A percentile compares a stretch with the other conserved stretches of the same genome.
Conservation (phyloP, 2,113 vertebrate species). For the Calonectris borealis region DNA sequence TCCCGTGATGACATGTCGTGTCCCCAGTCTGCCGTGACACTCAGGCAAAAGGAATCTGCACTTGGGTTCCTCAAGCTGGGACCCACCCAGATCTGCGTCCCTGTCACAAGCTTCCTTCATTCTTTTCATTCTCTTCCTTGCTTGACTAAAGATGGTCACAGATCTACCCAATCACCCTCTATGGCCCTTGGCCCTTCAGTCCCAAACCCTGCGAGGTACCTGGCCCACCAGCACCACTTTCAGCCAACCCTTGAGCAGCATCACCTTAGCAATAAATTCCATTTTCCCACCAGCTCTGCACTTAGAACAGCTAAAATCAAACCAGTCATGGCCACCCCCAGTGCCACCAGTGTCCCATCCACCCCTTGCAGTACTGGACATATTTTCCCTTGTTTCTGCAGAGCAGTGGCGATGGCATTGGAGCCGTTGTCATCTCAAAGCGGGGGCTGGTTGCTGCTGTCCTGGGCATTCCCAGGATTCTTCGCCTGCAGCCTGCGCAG, state of each 20-base stretch:
- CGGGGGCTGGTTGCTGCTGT: background rate
- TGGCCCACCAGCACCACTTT: background rate
- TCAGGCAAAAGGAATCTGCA: background rate
- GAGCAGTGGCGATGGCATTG: rapidly evolving
- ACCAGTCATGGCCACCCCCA: background rate
- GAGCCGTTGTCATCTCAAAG: background rate
- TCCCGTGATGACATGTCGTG: rapidly evolving
- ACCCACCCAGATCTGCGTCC: background rate
- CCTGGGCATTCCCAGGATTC: rapidly evolving
- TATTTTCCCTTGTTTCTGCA: background rate
- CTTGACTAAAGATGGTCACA: background rate
- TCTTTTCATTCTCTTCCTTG: background rate
- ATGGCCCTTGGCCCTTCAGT: too few relatives aligned
- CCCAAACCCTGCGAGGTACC: background rate
- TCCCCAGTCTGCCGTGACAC: background rate
- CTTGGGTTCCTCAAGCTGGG: background rate
- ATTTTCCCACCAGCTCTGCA: background rate
- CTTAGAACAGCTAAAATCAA: background rate
- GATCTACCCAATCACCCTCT: background rate
- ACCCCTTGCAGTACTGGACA: background rate
- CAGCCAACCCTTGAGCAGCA: background rate
- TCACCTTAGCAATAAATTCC: background rate
- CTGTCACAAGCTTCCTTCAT: background rate
- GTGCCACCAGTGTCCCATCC: background rate
- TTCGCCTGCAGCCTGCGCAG: rapidly evolving